A percentile compares a stretch with the other conserved stretches of the same genome.
Evolutionary conservation across 2,888 invertebrate genomes (phyloP).

Genomic region (Oegoconia quadripuncta): DNA sequence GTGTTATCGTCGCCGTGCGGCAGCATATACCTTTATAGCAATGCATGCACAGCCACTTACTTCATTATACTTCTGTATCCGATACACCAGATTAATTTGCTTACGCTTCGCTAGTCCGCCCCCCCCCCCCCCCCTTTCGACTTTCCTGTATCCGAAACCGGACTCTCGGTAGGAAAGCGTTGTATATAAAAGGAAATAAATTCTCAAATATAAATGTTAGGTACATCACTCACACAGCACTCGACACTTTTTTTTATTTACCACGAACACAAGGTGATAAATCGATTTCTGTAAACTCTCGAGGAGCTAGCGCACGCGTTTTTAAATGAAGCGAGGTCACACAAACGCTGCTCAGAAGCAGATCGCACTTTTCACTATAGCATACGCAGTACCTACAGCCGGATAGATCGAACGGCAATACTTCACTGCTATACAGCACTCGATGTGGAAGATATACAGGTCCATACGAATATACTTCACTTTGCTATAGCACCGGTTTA

Average conservation of each 20-base stretch:
- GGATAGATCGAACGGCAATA: slow-evolving; percentile 37
- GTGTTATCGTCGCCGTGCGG: too few species aligned
- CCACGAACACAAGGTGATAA: slow-evolving; percentile 34
- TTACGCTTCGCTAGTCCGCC: slow-evolving; percentile 53
- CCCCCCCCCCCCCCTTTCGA: slow-evolving; percentile 54
- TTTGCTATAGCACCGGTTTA: slow-evolving; percentile 35
- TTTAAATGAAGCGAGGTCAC: slow-evolving; percentile 55
- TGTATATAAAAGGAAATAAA: slow-evolving; percentile 61
- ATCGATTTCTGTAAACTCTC: slow-evolving; percentile 1
- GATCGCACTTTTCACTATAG: slow-evolving; percentile 61
- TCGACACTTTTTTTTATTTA: slow-evolving; percentile 61
- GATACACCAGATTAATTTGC: slow-evolving; percentile 13
- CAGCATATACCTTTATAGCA: too few species aligned
- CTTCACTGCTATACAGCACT: slow-evolving; percentile 18
- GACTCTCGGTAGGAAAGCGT: slow-evolving; percentile 69
- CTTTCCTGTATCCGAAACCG: slow-evolving; percentile 77
- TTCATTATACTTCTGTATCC: slow-evolving; percentile 4
- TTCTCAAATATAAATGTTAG: slow-evolving; percentile 75
- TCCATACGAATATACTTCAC: slow-evolving; percentile 42
- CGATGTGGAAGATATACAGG: slow-evolving; percentile 9
- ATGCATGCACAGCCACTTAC: slow-evolving; percentile 16
- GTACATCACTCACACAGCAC: slow-evolving; percentile 77
- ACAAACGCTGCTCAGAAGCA: slow-evolving; percentile 75
- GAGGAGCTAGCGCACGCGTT: slow-evolving; percentile 64
- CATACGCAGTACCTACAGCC: slow-evolving; percentile 62